Evolutionary conservation across 2,888 invertebrate genomes (phyloP), one percentile per base, ranked within the genome.

Genomic region (Selenia dentaria): DNA sequence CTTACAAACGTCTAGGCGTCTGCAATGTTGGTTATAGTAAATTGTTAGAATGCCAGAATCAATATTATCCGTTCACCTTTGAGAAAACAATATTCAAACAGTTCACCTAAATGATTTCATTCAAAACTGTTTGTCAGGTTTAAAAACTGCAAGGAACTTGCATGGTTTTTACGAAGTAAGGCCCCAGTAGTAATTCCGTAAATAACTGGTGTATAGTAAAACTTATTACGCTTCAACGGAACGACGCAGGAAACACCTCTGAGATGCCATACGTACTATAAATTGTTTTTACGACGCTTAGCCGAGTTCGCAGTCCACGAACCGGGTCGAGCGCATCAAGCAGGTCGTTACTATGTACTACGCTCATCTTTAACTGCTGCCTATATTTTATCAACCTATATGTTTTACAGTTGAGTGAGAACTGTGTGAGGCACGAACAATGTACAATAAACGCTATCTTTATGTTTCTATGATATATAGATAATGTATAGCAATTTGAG

Each of bases 231-330:
- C 10, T 9, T 29, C 8, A 31, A 28, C 27, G 13, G 27, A 22
- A 27, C 31, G 27, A 16, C 34, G 11, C 38, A 29, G 39, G 28
- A 45, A 45, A 45, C 38, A 38, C 33, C 44, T 33, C 11, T 16
- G 11, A 27, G 29, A 25, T 36, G 42, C 20, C n/a, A 34, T 45
- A 16, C 14, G 38, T n/a, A 18, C 22, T 27, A 27, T 36, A 36
- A 41, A 47, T 40, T 11, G 28, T 27, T 27, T 40, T 47, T 46
- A 46, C 24, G 40, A 40, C 25, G 6, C 26, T 25, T 16, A 29
- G 31, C 34, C 16, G 25, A 26, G 26, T 10, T 16, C 18, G 20
- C 41, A 8, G 12, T 24, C 38, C 9, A 18, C 16, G 14, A 36
- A 40, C 25, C 29, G 22, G 46, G 46, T 40, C 31, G 39, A 31